phyloP scores from a whole-genome alignment of 2,888 invertebrate species.

The Fragum whitleyi region DNA sequence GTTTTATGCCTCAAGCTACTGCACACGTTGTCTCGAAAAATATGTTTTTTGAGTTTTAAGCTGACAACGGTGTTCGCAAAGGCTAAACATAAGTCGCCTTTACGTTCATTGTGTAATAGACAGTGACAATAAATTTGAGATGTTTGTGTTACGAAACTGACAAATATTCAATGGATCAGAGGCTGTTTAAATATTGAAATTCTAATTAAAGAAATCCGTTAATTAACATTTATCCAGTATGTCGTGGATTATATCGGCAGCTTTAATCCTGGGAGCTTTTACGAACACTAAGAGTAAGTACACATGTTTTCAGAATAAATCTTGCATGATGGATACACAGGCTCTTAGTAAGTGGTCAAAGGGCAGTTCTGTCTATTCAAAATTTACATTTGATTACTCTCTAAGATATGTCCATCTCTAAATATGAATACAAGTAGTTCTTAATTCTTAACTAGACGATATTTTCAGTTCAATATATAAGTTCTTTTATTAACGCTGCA shows the following conservation, averaged over 20 bases:
- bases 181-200: neutral
- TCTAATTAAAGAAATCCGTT: neutral
- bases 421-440: too few species aligned
- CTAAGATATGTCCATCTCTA: too few species aligned
- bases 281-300: neutral
- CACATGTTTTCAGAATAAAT: too few species aligned
- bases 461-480: too few species aligned
- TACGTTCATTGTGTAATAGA: neutral
- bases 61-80: constrained; percentile 7
- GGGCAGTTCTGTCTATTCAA: too few species aligned
- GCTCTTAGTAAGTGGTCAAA: too few species aligned
- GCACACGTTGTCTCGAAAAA: constrained; percentile 6
- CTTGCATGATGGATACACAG: too few species aligned
- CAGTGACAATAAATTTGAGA: neutral
- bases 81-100: neutral
- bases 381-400: too few species aligned
- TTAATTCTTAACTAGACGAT: too few species aligned
- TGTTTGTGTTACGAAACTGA: neutral
- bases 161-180: neutral
- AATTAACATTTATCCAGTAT: neutral
- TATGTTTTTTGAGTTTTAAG: neutral
- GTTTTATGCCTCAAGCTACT: constrained; percentile 17
- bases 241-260: neutral
- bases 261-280: neutral
- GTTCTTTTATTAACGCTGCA: too few species aligned